phyloP scores from a whole-genome alignment of 2,888 invertebrate species.

The Netelia fuscicornis region DNA sequence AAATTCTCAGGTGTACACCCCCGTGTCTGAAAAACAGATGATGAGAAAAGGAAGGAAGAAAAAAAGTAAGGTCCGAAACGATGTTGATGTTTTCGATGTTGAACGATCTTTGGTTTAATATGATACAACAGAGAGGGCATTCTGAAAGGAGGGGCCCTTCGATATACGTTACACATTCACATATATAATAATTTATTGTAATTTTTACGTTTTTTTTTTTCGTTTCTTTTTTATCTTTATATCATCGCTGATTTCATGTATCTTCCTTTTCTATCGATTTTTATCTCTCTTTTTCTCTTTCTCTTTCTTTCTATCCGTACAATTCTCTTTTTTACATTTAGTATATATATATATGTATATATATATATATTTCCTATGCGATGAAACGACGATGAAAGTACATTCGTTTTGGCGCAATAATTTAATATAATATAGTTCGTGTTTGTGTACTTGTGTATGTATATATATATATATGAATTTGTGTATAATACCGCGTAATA shows the following conservation, averaged over 20 bases:
- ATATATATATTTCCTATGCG: slow-evolving; percentile 48
- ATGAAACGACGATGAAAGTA: slow-evolving; percentile 60
- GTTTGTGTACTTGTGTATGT: slow-evolving; percentile 7
- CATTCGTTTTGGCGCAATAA: slow-evolving; percentile 56
- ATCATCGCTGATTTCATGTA: slow-evolving; percentile 33
- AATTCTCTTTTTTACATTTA: slow-evolving; percentile 40
- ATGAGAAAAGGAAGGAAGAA: slow-evolving; percentile 45
- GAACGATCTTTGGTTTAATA: slow-evolving; percentile 84
- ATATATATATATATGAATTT: slow-evolving; percentile 16
- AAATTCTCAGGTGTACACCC: slow-evolving; percentile 20
- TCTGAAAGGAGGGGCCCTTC: slow-evolving; percentile 65
- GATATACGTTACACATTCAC: slow-evolving; percentile 73
- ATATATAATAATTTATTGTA: slow-evolving; percentile 67
- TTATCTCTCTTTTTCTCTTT: slow-evolving; percentile 29
- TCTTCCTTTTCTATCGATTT: slow-evolving; percentile 22
- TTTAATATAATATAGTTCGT: slow-evolving; percentile 52
- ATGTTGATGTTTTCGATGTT: slow-evolving; percentile 71
- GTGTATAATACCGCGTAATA: slow-evolving; percentile 35
- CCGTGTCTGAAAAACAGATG: neutral
- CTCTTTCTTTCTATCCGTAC: slow-evolving; percentile 20
- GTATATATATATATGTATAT: slow-evolving; percentile 42
- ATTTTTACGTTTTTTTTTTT: slow-evolving; percentile 15
- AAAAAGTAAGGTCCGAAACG: slow-evolving; percentile 20
- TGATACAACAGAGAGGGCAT: slow-evolving; percentile 79
- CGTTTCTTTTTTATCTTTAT: neutral